Conservation (phyloP, 1,140 invertebrate genomes). For the Aricia agestis region DNA sequence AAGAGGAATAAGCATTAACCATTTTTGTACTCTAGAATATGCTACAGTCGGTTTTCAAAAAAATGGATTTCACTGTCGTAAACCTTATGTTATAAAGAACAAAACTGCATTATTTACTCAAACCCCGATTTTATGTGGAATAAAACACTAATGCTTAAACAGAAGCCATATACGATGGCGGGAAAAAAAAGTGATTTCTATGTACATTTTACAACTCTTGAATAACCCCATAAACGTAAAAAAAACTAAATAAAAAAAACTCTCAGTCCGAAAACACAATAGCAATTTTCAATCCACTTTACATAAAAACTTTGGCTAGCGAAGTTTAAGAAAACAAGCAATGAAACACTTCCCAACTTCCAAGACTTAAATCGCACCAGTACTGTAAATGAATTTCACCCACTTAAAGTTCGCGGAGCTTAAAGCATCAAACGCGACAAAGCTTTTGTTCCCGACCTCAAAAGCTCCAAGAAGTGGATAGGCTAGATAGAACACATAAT, state of each 20-base stretch:
- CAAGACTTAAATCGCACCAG: background rate
- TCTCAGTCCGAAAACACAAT: background rate
- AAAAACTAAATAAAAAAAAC: background rate
- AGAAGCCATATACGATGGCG: too few species aligned
- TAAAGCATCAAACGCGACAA: slow-evolving; percentile 7
- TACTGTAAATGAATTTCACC: background rate
- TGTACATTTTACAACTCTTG: too few species aligned
- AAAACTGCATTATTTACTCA: too few species aligned
- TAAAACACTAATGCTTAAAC: too few species aligned
- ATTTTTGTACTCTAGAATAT: too few species aligned
- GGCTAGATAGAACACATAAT: background rate
- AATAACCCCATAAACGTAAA: too few species aligned
- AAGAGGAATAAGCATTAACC: too few species aligned
- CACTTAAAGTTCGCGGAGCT: slow-evolving; percentile 2
- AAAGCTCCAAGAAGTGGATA: background rate
- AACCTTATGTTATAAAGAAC: too few species aligned
- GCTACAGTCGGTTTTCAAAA: too few species aligned
- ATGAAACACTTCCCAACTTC: background rate
- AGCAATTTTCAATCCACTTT: background rate
- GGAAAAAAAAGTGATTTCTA: too few species aligned
- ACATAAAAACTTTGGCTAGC: background rate
- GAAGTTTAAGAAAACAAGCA: background rate
- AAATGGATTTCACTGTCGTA: too few species aligned
- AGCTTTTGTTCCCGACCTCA: slow-evolving; percentile 7
- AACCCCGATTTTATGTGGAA: too few species aligned